Base-by-base conservation (phyloP, 2,888 invertebrate genomes). In the Ceraclea dissimilis region DNA sequence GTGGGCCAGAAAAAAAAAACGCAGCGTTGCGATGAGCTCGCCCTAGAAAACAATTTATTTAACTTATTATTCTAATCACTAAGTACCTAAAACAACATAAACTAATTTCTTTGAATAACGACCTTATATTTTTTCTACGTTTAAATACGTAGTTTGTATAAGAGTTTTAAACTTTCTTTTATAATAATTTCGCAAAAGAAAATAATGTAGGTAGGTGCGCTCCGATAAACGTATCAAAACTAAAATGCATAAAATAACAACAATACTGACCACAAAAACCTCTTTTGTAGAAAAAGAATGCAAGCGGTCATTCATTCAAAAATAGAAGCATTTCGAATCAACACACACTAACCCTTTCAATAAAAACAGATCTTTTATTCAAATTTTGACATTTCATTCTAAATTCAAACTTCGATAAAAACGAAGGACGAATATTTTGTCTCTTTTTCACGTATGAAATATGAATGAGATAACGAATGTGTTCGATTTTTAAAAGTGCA, bases 401-500 rank as follows among this genome's bases (percentile, higher is more conserved):
- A 47, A 47, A 47, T 47, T 18, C 20, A 47, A 47, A 18, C 4
- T 47, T 44, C n/a, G 17, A n/a, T 10, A 26, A 26, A 26, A 26
- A 13, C 8, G 5, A 8, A n/a, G 8, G 5, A 39, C 16, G 13
- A 39, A 8, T 8, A 5, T 39, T 39, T 4, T 39, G 13, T 39
- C 39, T 39, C 39, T 8, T 2, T 39, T 16, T 8, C 39, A 8
- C 39, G 13, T 39, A n/a, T 39, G 13, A n/a, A n/a, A 39, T n/a
- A 8, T 39, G 13, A 39, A 8, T 8, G 39, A 39, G 16, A n/a
- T n/a, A n/a, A 39, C 39, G 16, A 13, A 39, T 13, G 16, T 39
- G 13, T 39, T 39, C 39, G 13, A 13, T 39, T 39, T 39, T 13
- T 39, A 49, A 49, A 55, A n/a, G 43, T 51, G 50, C 39, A 34